phyloP scores from a whole-genome alignment of 2,113 vertebrate genomes.

The Nyctibius bracteatus region DNA sequence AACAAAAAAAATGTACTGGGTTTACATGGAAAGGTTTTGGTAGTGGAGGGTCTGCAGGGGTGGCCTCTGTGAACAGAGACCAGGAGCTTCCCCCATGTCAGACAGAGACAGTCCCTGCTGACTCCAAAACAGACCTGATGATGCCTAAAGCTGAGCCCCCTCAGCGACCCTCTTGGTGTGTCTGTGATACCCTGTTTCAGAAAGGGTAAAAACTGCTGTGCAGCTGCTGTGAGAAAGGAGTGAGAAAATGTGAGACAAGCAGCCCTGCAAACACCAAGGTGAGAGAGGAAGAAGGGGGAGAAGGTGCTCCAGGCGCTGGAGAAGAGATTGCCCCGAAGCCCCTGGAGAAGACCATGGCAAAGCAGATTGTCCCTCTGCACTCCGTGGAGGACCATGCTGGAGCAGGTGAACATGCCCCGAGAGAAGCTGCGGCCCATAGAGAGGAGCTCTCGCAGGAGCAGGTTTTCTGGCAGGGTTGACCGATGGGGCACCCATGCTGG shows the following conservation, averaged over 20 bases:
- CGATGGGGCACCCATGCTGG: not conserved
- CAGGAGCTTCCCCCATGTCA: not conserved
- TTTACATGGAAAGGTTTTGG: not conserved
- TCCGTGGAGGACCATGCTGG: fast-evolving
- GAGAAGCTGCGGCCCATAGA: not conserved
- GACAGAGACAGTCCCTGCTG: not conserved
- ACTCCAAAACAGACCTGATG: not conserved
- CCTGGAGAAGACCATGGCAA: not conserved
- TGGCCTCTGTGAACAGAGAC: not conserved
- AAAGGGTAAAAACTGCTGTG: not conserved
- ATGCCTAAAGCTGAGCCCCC: not conserved
- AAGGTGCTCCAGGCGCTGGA: not conserved
- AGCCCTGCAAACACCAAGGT: not conserved
- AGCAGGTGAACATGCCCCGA: not conserved
- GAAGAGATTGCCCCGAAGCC: not conserved
- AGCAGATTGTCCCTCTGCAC: not conserved
- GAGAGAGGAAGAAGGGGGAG: not conserved
- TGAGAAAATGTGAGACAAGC: fast-evolving
- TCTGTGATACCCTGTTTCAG: not conserved
- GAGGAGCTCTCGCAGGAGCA: not conserved
- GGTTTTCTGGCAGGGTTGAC: not conserved
- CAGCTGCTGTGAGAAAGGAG: not conserved
- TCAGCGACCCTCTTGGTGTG: fast-evolving
- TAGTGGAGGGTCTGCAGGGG: not conserved
- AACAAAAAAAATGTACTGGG: not conserved